Evolutionary conservation across 2,113 vertebrate species (phyloP).

Genomic region (Trachemys scripta): DNA sequence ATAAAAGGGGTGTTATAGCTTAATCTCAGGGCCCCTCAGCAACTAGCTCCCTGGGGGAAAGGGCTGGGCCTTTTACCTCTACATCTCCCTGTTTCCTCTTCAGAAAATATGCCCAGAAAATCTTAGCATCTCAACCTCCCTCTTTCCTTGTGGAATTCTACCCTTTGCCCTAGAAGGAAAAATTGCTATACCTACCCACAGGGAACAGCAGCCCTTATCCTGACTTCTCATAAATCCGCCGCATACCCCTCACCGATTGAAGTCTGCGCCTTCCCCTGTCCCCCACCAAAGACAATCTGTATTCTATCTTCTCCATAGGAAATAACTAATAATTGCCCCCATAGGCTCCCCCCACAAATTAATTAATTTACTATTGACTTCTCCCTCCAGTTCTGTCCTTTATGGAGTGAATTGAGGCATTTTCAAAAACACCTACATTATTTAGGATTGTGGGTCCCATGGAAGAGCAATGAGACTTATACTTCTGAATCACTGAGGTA

Average conservation of each 20-base stretch:
- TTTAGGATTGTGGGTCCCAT: neutral
- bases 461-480: neutral
- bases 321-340: slow-evolving; percentile 15
- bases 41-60: neutral
- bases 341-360: neutral
- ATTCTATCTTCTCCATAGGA: slow-evolving; percentile 1
- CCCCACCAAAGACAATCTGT: neutral
- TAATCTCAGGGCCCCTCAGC: slow-evolving; percentile 50
- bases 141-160: slow-evolving; percentile 53
- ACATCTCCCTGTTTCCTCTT: neutral
- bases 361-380: neutral
- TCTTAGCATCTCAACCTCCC: slow-evolving; percentile 57
- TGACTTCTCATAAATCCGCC: neutral
- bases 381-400: neutral
- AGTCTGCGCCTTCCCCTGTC: neutral
- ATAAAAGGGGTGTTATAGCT: slow-evolving; percentile 69
- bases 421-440: neutral
- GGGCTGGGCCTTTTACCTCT: slow-evolving; percentile 9
- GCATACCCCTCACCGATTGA: neutral
- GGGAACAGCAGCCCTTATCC: neutral
- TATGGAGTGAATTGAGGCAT: slow-evolving; percentile 10
- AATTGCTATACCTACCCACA: neutral
- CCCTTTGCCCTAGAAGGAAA: slow-evolving; percentile 47
- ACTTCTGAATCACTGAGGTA: neutral
- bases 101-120: slow-evolving; percentile 9